Base-by-base conservation (phyloP, 2,113 vertebrate species). In the Aspiorhynchus laticeps region DNA sequence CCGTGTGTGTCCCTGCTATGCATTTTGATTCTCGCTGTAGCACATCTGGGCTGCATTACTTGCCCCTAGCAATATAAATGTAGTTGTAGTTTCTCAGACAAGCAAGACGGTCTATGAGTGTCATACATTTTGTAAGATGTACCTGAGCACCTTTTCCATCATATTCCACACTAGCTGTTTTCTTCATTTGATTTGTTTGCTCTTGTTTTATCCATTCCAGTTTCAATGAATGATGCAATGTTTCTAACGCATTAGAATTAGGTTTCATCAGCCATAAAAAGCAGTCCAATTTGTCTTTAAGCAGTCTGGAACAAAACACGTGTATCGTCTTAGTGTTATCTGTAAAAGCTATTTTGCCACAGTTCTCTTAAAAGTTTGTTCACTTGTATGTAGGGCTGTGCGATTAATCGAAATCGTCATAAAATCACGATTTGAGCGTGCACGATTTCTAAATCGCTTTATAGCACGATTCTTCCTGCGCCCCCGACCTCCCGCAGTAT, bases 51-150 rank as follows among this genome's bases (percentile, higher is more conserved):
- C 6, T 82, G 38, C 61, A 21, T 19, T 67, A 46, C 46, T 78
- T 83, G 63, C 43, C 80, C 7, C 28, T n/a, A 83, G 80, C 26
- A 2, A 33, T 71, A 51, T 31, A 19, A 19, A 41, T 31, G 80
- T 82, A 11, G 80, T 33, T 77, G 43, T 67, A 28, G 56, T 82
- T 82, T 36, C n/a, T 67, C 80, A 82, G 36, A 69, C 63, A 69
- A 83, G 43, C 61, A 83, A 48, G 3, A 83, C 17, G 5, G 24
- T 69, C 71, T 67, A 69, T 51, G 28, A 31, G 43, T 12, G 41
- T 31, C 61, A 51, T 69, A 83, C 2, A 83, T 69, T 8, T 33
- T 21, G n/a, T 46, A 46, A 28, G 1, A 48, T 63, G 36, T 9
- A 63, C 33, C 24, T 41, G n/a, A n/a, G 21, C 6, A 61, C 11